phyloP scores from a whole-genome alignment of 2,888 invertebrate species.

The Lithosia quadra region DNA sequence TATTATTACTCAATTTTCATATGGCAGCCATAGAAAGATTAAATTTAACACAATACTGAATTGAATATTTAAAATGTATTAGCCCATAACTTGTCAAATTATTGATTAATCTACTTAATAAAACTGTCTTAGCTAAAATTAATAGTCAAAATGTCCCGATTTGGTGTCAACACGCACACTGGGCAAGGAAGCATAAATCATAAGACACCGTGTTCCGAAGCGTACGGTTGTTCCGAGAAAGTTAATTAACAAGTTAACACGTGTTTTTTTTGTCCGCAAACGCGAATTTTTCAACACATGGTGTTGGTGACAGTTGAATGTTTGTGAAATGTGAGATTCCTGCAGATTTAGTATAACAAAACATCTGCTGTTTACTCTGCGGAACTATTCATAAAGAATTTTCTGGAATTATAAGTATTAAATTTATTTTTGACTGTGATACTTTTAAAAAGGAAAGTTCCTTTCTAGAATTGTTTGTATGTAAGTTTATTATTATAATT shows the following conservation, averaged over 20 bases:
- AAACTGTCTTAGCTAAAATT: conserved; percentile 53
- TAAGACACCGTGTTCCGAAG: conserved; percentile 30
- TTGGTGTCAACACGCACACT: conserved; percentile 56
- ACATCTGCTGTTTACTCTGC: conserved; percentile 36
- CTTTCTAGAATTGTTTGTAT: not conserved
- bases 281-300: conserved; percentile 53
- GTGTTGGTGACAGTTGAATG: conserved; percentile 25
- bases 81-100: conserved; percentile 38
- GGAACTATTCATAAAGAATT: not conserved
- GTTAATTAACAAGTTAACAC: conserved; percentile 82
- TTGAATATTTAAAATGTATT: conserved; percentile 33
- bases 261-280: conserved; percentile 71
- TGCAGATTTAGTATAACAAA: conserved; percentile 21
- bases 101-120: conserved; percentile 50
- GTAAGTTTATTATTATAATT: not conserved
- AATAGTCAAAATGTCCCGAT: conserved; percentile 54
- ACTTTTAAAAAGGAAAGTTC: not conserved
- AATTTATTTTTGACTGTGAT: not conserved
- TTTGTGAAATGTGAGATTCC: conserved; percentile 42
- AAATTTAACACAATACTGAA: conserved; percentile 31
- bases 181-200: conserved; percentile 74
- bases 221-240: conserved; percentile 69
- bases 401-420: not conserved
- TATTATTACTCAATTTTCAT: conserved; percentile 8
- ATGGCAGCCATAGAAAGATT: conserved; percentile 6